Evolutionary conservation across 1,140 invertebrate species (phyloP), one percentile per base, ranked within the genome.

Genomic region (Hypothenemus hampei): DNA sequence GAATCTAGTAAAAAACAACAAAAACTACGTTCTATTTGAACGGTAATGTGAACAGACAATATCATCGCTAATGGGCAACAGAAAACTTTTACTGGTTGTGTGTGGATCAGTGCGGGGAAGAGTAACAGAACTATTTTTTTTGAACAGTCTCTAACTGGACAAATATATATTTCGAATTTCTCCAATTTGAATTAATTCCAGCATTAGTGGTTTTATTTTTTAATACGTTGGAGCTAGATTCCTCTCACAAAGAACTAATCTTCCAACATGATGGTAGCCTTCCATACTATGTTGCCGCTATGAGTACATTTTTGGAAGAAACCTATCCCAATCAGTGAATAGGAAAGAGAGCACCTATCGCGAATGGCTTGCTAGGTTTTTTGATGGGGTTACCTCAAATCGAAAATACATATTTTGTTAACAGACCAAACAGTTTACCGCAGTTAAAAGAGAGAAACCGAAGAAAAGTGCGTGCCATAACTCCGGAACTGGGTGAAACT

Each of bases 291-390:
- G 57, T 60, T 37, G 35, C 41, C 11, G 15, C 22, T 56, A 61
- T 66, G 19, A 40, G 63, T 57, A 24, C 39, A 41, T 33, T 43
- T 36, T 56, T 73, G 24, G 58, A 70, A 53, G 36, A 64, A 45
- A 46, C 18, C 8, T 72, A 65, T 61, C 61, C 61, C n/a, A 44
- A 59, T 19, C 35, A 62, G 19, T 75, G 69, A 68, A 71, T 75
- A 62, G 67, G 73, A 46, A 61, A 69, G 35, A 61, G 61, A 54
- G 70, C 67, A 51, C 62, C 63, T 37, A 64, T 73, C n/a, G n/a
- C 45, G 18, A 36, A 33, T 75, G 70, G 72, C 73, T 68, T 49
- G 54, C 70, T 44, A 52, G 66, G 33, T 73, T 72, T 69, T 65
- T 73, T 71, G 60, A 60, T 70, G 39, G 67, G 65, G 69, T 16